A percentile compares a stretch with the other conserved stretches of the same genome.
These are phyloP conservation scores for Manis javanica DNA, from an alignment of 2,797 vertebrate genomes.

Conservation along the genomic window DNA sequence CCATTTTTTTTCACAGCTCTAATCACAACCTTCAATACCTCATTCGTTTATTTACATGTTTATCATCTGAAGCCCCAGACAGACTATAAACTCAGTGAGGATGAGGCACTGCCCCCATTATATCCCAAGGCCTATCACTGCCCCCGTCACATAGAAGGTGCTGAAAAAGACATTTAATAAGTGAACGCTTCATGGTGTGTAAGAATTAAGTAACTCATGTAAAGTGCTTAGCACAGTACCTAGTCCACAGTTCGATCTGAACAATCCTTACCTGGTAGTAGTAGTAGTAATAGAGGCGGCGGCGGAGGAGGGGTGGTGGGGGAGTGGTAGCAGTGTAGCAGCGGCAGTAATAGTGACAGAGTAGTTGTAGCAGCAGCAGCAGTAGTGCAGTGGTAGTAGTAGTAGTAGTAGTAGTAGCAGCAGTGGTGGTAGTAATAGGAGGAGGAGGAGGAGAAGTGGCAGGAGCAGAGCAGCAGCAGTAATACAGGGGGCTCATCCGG, in stretches of 20 bases:
- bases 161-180: not conserved
- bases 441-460: not conserved
- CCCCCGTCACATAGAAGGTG: not conserved
- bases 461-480: not conserved
- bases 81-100: not conserved
- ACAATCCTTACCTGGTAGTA: fast-evolving
- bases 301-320: too few species aligned
- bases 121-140: not conserved
- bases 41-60: not conserved
- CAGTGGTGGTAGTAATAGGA: too few species aligned
- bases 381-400: not conserved
- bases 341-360: not conserved
- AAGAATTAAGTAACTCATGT: not conserved
- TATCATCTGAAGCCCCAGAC: not conserved
- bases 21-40: not conserved
- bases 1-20: not conserved
- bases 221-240: not conserved
- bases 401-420: not conserved
- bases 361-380: not conserved
- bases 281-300: too few species aligned
- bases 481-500: not conserved
- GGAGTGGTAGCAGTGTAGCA: not conserved
- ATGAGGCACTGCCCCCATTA: not conserved
- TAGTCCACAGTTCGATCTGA: not conserved
- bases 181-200: not conserved